phyloP scores from a whole-genome alignment of 92 coral and sea anemone genomes.

The Siderastrea radians region DNA sequence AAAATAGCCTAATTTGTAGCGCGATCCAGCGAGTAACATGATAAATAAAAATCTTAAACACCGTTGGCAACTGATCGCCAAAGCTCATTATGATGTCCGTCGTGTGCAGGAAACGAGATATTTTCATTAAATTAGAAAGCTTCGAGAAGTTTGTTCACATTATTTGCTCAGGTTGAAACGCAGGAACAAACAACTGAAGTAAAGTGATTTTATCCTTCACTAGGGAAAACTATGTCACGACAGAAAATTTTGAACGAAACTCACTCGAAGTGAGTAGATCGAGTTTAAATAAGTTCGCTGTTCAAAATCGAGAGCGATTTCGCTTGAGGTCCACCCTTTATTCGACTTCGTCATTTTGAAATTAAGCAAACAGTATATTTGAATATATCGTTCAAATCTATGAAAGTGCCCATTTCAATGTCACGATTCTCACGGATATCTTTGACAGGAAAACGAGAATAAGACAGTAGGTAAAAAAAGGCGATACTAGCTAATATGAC shows the following conservation, averaged over 20 bases:
- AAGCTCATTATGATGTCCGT: not conserved
- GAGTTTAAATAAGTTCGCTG: no score
- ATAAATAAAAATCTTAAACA: conserved; percentile 13
- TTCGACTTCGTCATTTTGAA: no score
- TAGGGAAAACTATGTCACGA: not conserved
- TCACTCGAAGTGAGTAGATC: not conserved
- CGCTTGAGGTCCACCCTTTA: no score
- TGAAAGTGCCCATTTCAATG: no score
- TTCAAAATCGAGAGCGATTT: no score
- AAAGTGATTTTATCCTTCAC: not conserved
- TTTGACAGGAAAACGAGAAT: no score
- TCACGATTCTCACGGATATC: no score
- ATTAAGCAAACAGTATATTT: no score
- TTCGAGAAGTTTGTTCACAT: no score
- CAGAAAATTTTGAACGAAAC: not conserved
- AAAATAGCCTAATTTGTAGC: not conserved
- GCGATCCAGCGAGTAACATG: not conserved
- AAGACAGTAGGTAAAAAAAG: no score
- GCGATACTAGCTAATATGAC: no score
- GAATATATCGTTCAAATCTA: no score
- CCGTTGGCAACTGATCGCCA: not conserved
- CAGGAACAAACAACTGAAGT: conserved; percentile 1
- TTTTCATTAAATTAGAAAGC: not conserved
- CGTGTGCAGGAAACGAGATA: not conserved
- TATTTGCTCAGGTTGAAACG: not conserved